These are phyloP conservation scores for Euleptes europaea DNA, from an alignment of 2,113 vertebrate genomes.

Conservation along the genomic window DNA sequence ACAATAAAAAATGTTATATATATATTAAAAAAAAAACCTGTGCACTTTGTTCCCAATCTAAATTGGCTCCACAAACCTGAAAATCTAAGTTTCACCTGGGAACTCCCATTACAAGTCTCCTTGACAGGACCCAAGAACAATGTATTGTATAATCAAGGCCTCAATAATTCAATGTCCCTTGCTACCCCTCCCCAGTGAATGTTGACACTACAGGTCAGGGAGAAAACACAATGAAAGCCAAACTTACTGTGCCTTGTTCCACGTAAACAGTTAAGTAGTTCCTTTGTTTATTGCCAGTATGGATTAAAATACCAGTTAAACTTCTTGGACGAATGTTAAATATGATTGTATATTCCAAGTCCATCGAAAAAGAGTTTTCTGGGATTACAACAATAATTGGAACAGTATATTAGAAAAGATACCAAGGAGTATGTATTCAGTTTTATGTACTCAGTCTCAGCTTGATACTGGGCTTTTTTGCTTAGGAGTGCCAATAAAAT, in stretches of 20 bases:
- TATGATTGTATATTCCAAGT: slow-evolving; percentile 80
- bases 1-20: too few species aligned
- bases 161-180: neutral
- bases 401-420: neutral
- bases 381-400: slow-evolving; percentile 15
- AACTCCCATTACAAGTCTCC: too few species aligned
- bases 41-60: too few species aligned
- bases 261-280: slow-evolving; percentile 84
- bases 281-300: slow-evolving; percentile 72
- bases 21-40: too few species aligned
- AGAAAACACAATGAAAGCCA: neutral
- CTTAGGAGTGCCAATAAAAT: neutral
- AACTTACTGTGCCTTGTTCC: slow-evolving; percentile 83
- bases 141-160: too few species aligned
- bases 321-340: slow-evolving; percentile 84
- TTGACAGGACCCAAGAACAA: too few species aligned
- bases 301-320: slow-evolving; percentile 79
- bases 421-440: neutral
- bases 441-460: neutral
- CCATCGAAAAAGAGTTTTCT: slow-evolving; percentile 80
- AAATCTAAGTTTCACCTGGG: too few species aligned
- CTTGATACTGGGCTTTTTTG: neutral
- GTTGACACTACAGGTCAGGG: neutral
- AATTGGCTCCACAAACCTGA: too few species aligned
- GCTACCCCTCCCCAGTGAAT: neutral